Percentiles rank a stretch among this genome's conserved stretches.
Evolutionary conservation across 2,888 invertebrate genomes (phyloP).

Genomic region (Villa cingulata): DNA sequence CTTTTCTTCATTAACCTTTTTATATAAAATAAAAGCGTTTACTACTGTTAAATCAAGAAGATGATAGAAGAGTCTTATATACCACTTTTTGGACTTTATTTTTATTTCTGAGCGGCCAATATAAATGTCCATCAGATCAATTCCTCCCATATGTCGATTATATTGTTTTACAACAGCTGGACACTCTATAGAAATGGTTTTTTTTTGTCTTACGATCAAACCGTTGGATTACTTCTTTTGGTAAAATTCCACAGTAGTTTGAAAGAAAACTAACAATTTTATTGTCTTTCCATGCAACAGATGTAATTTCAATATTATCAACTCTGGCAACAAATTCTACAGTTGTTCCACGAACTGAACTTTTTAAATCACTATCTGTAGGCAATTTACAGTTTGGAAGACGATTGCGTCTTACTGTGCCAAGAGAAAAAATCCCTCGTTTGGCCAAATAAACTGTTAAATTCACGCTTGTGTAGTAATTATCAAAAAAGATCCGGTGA

Average conservation of each 20-base stretch:
- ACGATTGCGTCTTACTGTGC: background rate
- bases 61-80: background rate
- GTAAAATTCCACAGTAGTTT: conserved; percentile 10
- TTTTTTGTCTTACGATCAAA: conserved; percentile 5
- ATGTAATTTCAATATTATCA: conserved; percentile 8
- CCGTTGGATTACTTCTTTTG: conserved; percentile 3
- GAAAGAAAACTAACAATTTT: conserved; percentile 9
- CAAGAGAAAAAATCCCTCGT: conserved; percentile 5
- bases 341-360: conserved; percentile 11
- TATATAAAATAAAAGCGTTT: background rate
- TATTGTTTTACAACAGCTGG: conserved; percentile 5
- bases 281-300: conserved; percentile 11
- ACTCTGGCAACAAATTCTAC: conserved; percentile 11
- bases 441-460: conserved; percentile 5
- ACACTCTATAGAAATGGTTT: conserved; percentile 5
- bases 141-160: conserved; percentile 3
- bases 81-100: background rate
- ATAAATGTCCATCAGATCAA: conserved; percentile 10
- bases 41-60: too few species aligned
- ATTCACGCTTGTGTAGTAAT: conserved; percentile 9
- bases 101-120: conserved; percentile 10
- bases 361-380: background rate
- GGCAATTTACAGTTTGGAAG: background rate
- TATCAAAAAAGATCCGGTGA: conserved; percentile 9
- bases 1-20: background rate